Base-by-base conservation (phyloP, 2,888 invertebrate species). In the Oscheius onirici region DNA sequence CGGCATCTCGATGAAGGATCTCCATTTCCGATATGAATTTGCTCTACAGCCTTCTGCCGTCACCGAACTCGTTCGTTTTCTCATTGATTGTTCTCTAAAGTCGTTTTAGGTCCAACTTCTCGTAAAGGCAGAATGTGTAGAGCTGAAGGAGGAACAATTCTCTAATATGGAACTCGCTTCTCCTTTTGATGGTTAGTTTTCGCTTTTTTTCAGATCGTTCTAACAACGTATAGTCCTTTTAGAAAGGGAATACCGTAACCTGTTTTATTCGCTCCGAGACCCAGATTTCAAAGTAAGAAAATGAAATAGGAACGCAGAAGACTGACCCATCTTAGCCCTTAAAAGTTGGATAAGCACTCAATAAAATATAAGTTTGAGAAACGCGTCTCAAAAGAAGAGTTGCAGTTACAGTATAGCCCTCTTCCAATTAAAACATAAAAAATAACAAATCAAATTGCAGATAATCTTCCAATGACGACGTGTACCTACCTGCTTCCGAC, bases 31-130 rank as follows among this genome's bases (percentile, higher is more conserved):
- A 1, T 85, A 76, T 69, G 79, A 83, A 24, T 83, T 81, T 44
- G 84, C 81, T 5, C 69, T 84, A 17, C 84, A 84, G 49, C 84
- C 83, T 24, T 66, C 81, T 60, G 72, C 73, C 10, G 57, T 85
- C 34, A 67, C 68, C 8, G 81, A 83, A 60, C 60, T 85, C 46
- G 76, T 77, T 49, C 28, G 61, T 49, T 5, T 17, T 26, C n/a
- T 8, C 8, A n/a, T n/a, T n/a, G 41, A 44, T 24, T 3, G 5
- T 11, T 28, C n/a, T 28, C 1, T 60, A 68, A 17, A 13, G 20
- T 58, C 1, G 1, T 54, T 69, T 26, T 51, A 74, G 72, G 57
- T 85, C 26, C 41, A 46, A 8, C 44, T 85, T 13, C 73, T 85
- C 34, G 79, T 78, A 54, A 46, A 67, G 15, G 51, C 78, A 11